These are phyloP conservation scores for Cabera pusaria DNA, from an alignment of 2,888 invertebrate species.

Conservation along the genomic window DNA sequence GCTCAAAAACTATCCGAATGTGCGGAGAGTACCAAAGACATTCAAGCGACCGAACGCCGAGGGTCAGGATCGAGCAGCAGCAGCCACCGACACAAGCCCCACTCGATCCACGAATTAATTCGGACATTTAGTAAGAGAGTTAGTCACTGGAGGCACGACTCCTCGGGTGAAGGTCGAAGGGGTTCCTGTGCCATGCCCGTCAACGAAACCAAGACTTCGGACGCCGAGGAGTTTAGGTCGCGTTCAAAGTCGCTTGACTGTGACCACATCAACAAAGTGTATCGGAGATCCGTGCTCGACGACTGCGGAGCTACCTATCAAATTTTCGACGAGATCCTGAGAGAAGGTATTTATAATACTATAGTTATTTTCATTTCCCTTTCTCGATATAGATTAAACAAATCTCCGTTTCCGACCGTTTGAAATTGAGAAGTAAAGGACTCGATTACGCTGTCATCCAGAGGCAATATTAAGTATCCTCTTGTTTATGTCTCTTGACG, in stretches of 20 bases:
- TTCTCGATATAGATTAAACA: too few relatives aligned
- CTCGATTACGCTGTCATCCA: not conserved
- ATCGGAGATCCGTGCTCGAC: constrained; percentile 77
- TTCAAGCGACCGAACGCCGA: constrained; percentile 51
- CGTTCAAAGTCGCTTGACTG: constrained; percentile 91
- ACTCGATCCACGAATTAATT: constrained; percentile 90
- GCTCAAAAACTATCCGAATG: constrained; percentile 67
- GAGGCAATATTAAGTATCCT: constrained; percentile 27
- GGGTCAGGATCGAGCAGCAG: constrained; percentile 64
- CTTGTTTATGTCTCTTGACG: constrained; percentile 5
- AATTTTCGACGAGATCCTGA: constrained; percentile 90
- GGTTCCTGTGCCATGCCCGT: constrained; percentile 70
- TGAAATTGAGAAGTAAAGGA: too few relatives aligned
- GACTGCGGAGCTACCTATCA: constrained; percentile 92
- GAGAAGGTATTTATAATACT: constrained; percentile 56
- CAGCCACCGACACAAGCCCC: constrained; percentile 80
- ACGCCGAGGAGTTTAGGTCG: constrained; percentile 86
- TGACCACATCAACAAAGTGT: constrained; percentile 67
- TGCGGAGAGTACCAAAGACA: constrained; percentile 46
- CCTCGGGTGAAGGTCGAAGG: constrained; percentile 67
- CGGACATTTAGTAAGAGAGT: constrained; percentile 90
- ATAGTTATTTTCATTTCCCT: too few relatives aligned
- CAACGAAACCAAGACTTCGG: constrained; percentile 71
- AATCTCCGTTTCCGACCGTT: too few relatives aligned
- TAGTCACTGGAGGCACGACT: constrained; percentile 87